phyloP scores from a whole-genome alignment of 2,113 vertebrate genomes.

The Promerops cafer region DNA sequence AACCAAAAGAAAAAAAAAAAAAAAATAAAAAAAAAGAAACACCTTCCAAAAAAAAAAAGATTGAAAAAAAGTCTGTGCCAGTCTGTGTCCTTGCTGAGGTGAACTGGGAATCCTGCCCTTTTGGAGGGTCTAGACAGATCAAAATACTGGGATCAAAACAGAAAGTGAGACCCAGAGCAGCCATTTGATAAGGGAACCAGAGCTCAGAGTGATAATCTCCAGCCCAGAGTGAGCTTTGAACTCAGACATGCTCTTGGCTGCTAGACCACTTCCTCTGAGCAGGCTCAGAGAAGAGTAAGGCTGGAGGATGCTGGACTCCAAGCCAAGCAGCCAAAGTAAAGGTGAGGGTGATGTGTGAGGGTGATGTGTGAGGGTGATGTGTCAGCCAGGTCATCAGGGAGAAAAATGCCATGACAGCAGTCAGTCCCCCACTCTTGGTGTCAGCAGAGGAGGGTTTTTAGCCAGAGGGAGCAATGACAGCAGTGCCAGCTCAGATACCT shows the following conservation, averaged over 20 bases:
- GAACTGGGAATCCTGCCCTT: neutral
- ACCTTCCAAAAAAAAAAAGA: too few relatives aligned
- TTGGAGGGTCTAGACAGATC: neutral
- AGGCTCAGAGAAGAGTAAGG: neutral
- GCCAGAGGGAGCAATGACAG: neutral
- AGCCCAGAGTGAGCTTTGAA: neutral
- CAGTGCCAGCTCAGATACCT: neutral
- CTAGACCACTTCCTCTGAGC: neutral
- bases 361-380: neutral
- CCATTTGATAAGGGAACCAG: neutral
- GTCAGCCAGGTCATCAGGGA: neutral
- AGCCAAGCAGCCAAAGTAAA: neutral
- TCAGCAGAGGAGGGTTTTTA: neutral
- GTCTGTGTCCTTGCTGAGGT: neutral
- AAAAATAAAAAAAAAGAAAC: neutral
- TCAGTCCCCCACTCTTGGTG: neutral
- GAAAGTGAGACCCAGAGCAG: neutral
- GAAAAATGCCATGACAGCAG: neutral
- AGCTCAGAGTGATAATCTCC: neutral
- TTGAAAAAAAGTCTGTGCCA: neutral
- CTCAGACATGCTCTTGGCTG: fast-evolving
- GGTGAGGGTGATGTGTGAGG: fast-evolving
- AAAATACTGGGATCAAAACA: neutral
- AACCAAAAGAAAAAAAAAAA: neutral
- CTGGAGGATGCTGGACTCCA: neutral